phyloP scores from a whole-genome alignment of 2,113 vertebrate genomes.

The Lethenteron camtschaticum region DNA sequence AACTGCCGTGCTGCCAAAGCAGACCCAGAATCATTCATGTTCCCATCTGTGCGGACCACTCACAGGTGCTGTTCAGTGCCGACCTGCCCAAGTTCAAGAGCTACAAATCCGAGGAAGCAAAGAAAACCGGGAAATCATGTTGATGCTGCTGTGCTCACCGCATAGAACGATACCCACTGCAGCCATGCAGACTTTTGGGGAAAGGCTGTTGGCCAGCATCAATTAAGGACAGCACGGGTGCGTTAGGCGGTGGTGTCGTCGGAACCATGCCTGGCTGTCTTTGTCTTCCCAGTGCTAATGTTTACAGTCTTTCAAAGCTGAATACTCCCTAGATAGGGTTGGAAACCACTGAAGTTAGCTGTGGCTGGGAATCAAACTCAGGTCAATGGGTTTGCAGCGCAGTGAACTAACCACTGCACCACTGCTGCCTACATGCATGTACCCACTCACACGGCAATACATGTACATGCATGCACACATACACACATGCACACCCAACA shows the following conservation, averaged over 20 bases:
- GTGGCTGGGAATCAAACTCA: not conserved
- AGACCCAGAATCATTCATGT: not conserved
- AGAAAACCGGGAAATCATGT: too few relatives aligned
- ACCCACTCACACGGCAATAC: not conserved
- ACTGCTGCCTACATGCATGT: not conserved
- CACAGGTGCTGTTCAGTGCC: conserved; percentile 60
- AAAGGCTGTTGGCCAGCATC: too few relatives aligned
- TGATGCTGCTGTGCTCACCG: too few relatives aligned
- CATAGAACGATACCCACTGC: too few relatives aligned
- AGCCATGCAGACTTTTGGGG: too few relatives aligned
- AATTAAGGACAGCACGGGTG: too few relatives aligned
- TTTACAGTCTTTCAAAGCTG: not conserved
- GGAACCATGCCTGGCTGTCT: not conserved
- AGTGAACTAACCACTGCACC: not conserved
- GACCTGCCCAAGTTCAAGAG: conserved; percentile 45
- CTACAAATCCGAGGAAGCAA: conserved; percentile 13
- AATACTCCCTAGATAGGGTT: not conserved
- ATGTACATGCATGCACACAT: not conserved
- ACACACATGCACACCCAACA: conserved; percentile 1
- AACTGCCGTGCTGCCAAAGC: not conserved
- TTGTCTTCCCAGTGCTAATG: not conserved
- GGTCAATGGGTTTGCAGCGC: not conserved
- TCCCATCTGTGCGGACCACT: not conserved
- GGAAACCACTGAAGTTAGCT: not conserved
- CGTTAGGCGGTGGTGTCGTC: not conserved